phyloP scores from a whole-genome alignment of 2,113 vertebrate species.

The Ancistrus triradiatus region DNA sequence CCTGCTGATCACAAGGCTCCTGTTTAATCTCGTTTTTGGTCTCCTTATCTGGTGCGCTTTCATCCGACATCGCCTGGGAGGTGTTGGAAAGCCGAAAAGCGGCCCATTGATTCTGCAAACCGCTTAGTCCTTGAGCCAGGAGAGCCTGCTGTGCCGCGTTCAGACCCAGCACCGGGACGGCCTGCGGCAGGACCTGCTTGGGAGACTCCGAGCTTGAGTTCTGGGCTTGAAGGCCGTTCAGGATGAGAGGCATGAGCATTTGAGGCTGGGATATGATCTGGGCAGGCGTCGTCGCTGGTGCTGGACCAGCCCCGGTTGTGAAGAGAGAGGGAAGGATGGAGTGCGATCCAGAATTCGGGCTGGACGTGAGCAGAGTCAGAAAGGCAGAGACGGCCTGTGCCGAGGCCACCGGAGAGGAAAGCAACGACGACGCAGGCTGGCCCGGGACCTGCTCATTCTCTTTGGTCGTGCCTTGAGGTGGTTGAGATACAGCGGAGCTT shows the following conservation, averaged over 20 bases:
- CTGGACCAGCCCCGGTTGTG: conserved; percentile 51
- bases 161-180: conserved; percentile 70
- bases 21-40: conserved; percentile 29
- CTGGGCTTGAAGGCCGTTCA: conserved; percentile 69
- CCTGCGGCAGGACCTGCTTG: conserved; percentile 66
- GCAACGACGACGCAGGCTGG: conserved; percentile 63
- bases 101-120: conserved; percentile 69
- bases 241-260: conserved; percentile 72
- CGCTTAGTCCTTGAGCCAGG: conserved; percentile 69
- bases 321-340: conserved; percentile 66
- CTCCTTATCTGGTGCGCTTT: conserved; percentile 16
- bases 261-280: conserved; percentile 71
- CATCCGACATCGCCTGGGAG: conserved; percentile 46
- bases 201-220: conserved; percentile 60
- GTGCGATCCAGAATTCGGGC: conserved; percentile 62
- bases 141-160: conserved; percentile 71
- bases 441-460: conserved; percentile 62
- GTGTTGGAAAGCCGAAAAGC: conserved; percentile 50
- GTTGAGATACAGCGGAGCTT: conserved; percentile 51
- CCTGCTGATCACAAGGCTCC: conserved; percentile 22
- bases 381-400: conserved; percentile 73
- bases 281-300: conserved; percentile 55
- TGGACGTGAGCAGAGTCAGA: conserved; percentile 73
- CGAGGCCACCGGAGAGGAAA: conserved; percentile 69
- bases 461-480: conserved; percentile 53